A percentile compares a stretch with the other conserved stretches of the same genome.
Evolutionary conservation across 2,113 vertebrate genomes (phyloP).

Genomic region (Columbina picui): DNA sequence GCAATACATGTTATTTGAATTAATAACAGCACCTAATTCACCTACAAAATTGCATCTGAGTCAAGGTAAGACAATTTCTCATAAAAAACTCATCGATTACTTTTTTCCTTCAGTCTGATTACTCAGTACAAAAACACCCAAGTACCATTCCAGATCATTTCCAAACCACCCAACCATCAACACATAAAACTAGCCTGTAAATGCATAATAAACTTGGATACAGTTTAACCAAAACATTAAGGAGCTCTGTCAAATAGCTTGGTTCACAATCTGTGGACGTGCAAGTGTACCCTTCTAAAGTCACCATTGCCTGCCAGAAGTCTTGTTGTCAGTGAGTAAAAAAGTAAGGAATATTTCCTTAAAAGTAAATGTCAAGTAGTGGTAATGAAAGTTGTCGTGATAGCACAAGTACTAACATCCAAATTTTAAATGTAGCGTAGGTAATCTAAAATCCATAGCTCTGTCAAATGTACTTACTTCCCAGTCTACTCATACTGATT

Average conservation of each 20-base stretch:
- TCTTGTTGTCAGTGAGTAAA: neutral
- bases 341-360: neutral
- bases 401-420: neutral
- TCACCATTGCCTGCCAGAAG: too few species aligned
- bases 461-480: neutral
- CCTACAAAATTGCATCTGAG: neutral
- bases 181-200: neutral
- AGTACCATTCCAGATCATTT: neutral
- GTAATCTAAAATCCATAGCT: neutral
- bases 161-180: neutral
- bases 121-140: neutral
- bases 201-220: neutral
- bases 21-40: neutral
- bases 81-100: fast-evolving
- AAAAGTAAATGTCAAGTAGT: neutral
- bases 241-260: fast-evolving
- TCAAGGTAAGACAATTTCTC: neutral
- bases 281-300: neutral
- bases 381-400: neutral
- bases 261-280: fast-evolving
- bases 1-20: neutral
- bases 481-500: neutral
- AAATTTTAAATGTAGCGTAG: neutral
- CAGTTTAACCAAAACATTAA: neutral
- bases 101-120: neutral